These are phyloP conservation scores for Limnephilus rhombicus DNA, from an alignment of 2,888 invertebrate species.

Conservation along the genomic window DNA sequence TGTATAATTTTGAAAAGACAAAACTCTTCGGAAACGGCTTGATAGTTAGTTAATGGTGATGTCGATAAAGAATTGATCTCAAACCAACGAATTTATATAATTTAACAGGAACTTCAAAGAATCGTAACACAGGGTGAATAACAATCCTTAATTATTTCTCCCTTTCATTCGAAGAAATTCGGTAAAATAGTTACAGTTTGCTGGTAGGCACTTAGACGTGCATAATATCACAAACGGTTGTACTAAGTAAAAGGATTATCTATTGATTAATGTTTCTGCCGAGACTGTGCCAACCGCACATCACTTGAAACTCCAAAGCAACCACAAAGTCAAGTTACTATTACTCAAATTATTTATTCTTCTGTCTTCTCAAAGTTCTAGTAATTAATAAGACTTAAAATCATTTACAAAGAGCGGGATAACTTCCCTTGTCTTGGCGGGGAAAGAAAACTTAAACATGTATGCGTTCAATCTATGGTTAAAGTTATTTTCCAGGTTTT, in stretches of 20 bases:
- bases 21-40: no score
- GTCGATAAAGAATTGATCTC: no score
- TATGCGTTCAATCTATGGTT: not conserved
- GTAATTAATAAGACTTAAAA: constrained; percentile 12
- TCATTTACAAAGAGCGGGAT: not conserved
- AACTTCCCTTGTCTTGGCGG: not conserved
- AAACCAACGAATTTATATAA: no score
- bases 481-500: not conserved
- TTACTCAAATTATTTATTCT: constrained; percentile 23
- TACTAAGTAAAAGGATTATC: not conserved
- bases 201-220: not conserved
- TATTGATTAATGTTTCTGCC: not conserved
- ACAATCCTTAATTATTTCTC: not conserved
- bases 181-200: not conserved
- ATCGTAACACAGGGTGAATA: not conserved
- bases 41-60: no score
- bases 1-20: no score
- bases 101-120: not conserved
- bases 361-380: not conserved
- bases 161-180: not conserved
- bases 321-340: constrained; percentile 6
- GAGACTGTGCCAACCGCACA: constrained; percentile 3
- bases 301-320: not conserved
- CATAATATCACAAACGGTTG: not conserved
- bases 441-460: not conserved